A percentile compares a stretch with the other conserved stretches of the same genome.
Evolutionary conservation across 2,888 invertebrate species (phyloP).

Genomic region (Chrysomela aeneicollis): DNA sequence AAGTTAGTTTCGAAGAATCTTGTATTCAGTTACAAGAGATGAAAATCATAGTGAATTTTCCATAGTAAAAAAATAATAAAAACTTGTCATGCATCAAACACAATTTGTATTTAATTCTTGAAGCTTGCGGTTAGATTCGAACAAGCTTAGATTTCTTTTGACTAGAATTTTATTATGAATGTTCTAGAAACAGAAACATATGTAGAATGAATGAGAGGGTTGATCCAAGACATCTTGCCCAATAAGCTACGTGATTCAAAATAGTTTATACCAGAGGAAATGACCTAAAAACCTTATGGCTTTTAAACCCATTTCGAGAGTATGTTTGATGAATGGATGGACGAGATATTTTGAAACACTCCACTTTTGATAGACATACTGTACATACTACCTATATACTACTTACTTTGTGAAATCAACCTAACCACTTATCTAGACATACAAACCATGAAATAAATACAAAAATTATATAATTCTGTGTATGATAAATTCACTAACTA

Average conservation of each 20-base stretch:
- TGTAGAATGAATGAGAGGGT: conserved; percentile 4
- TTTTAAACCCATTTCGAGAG: too few species aligned
- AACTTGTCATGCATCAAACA: conserved; percentile 12
- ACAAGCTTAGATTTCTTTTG: conserved; percentile 35
- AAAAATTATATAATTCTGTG: conserved; percentile 23
- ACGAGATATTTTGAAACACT: background rate
- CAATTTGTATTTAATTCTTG: conserved; percentile 22
- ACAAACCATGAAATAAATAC: conserved; percentile 33
- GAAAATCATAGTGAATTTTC: background rate
- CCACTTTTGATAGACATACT: background rate
- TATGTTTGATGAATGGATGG: too few species aligned
- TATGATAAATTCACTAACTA: conserved; percentile 11
- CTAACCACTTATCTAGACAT: conserved; percentile 27
- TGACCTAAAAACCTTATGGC: too few species aligned
- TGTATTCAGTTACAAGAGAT: background rate
- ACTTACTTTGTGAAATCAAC: conserved; percentile 26
- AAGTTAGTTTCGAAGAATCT: background rate
- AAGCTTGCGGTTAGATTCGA: conserved; percentile 42
- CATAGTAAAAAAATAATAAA: conserved; percentile 14
- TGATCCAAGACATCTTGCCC: background rate
- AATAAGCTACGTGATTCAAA: too few species aligned
- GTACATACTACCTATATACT: conserved; percentile 30
- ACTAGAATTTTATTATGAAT: conserved; percentile 43
- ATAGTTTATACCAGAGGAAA: too few species aligned
- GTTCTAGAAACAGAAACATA: conserved; percentile 44